phyloP scores from a whole-genome alignment of 1,140 invertebrate species.

The Oryctes rhinoceros region DNA sequence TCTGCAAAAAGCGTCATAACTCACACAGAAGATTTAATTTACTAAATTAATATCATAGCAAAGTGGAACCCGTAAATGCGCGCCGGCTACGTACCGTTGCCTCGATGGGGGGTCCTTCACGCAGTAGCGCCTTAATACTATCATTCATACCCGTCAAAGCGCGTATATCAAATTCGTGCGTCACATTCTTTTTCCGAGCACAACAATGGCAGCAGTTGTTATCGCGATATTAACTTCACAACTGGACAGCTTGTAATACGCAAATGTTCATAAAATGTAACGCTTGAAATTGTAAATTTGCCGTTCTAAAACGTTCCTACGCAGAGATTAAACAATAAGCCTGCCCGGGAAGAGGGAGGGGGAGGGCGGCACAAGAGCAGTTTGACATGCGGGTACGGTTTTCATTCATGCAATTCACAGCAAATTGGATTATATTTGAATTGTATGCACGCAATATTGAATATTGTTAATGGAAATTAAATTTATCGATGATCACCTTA shows the following conservation, averaged over 20 bases:
- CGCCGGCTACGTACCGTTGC: neutral
- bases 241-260: neutral
- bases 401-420: too few relatives aligned
- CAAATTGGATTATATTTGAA: too few relatives aligned
- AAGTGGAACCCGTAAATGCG: neutral
- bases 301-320: neutral
- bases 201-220: neutral
- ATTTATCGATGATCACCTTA: too few relatives aligned
- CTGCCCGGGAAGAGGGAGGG: neutral
- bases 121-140: neutral
- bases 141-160: neutral
- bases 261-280: conserved; percentile 4
- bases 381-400: too few relatives aligned
- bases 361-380: too few relatives aligned
- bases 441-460: too few relatives aligned
- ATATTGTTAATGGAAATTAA: too few relatives aligned
- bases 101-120: neutral
- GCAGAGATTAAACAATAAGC: neutral
- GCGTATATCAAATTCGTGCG: conserved; percentile 15
- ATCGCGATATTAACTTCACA: neutral
- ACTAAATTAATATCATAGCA: neutral
- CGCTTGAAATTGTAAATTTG: neutral
- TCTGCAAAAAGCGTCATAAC: neutral
- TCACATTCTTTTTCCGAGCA: neutral
- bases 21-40: neutral